Evolutionary conservation across 2,113 vertebrate species (phyloP).

Genomic region (Charina bottae): DNA sequence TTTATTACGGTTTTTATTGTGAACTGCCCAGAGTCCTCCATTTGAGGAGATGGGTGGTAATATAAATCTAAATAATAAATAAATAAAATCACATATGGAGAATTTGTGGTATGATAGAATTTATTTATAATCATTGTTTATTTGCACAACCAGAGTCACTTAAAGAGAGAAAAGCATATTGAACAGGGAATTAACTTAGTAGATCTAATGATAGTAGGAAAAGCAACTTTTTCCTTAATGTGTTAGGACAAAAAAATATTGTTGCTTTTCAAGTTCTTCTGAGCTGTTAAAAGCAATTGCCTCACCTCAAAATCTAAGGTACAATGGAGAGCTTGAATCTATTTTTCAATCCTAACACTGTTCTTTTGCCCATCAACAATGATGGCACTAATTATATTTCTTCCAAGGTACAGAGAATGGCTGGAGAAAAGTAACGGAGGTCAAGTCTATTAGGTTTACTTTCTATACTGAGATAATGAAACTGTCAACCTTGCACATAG

Average conservation of each 20-base stretch:
- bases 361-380: neutral
- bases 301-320: neutral
- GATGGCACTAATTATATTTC: neutral
- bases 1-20: too few species aligned
- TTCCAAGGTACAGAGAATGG: neutral
- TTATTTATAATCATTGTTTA: neutral
- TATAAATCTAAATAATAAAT: too few species aligned
- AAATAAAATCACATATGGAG: neutral
- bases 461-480: slow-evolving; percentile 25
- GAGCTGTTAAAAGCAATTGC: neutral
- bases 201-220: neutral
- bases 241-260: neutral
- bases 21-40: too few species aligned
- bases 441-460: neutral
- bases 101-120: neutral
- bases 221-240: neutral
- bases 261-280: neutral
- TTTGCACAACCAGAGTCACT: neutral
- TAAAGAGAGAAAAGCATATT: neutral
- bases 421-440: slow-evolving; percentile 21
- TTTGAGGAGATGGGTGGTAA: too few species aligned
- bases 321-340: neutral
- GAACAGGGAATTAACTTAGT: neutral
- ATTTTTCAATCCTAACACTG: neutral
- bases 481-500: neutral